These are phyloP conservation scores for Coluber constrictor DNA, from an alignment of 2,797 vertebrate genomes.

Conservation along the genomic window DNA sequence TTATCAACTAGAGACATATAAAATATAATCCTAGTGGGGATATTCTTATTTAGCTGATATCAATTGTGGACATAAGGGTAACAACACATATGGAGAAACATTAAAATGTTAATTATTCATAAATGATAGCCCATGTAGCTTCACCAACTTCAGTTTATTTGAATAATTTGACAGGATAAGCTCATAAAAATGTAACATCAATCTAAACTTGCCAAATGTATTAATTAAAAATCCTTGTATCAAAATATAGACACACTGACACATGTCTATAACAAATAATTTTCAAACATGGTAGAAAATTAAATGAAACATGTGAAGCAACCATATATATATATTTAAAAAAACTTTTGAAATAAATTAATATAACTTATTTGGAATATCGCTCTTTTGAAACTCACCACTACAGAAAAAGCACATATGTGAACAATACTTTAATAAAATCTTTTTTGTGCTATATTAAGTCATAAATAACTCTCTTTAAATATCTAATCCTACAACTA, in stretches of 20 bases:
- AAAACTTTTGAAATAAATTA: slow-evolving; percentile 18
- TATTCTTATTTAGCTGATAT: background rate
- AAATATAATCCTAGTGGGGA: background rate
- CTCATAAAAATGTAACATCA: slow-evolving; percentile 3
- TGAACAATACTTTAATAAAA: slow-evolving; percentile 16
- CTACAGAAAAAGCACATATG: background rate
- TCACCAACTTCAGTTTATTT: background rate
- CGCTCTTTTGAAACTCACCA: background rate
- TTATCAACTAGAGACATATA: background rate
- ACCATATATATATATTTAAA: slow-evolving; percentile 17
- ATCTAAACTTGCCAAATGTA: slow-evolving; percentile 7
- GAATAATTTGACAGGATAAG: background rate
- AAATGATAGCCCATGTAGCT: background rate
- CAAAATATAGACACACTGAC: slow-evolving; percentile 16
- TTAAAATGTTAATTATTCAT: background rate
- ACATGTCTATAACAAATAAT: background rate
- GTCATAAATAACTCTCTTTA: background rate
- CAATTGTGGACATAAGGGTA: background rate
- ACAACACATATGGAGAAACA: background rate
- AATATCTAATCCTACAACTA: slow-evolving; percentile 14
- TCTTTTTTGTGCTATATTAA: background rate
- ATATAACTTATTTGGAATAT: slow-evolving; percentile 18
- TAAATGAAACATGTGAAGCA: background rate
- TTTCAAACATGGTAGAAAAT: slow-evolving; percentile 25
- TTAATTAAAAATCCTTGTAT: background rate